phyloP scores from a whole-genome alignment of 2,888 invertebrate genomes.

The Calephelis perditalis region DNA sequence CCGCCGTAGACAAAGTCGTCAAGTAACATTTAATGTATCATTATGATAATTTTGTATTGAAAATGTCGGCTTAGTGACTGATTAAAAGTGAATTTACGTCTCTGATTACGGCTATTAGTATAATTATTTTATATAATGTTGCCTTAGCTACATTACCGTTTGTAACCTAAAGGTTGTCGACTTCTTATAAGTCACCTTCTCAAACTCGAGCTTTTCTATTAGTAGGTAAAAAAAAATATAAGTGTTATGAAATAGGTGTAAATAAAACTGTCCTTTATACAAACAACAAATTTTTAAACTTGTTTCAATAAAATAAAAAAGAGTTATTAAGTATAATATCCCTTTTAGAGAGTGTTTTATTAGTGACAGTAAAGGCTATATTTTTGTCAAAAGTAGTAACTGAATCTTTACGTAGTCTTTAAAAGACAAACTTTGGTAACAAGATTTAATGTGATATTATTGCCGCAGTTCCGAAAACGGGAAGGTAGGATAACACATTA shows the following conservation, averaged over 20 bases:
- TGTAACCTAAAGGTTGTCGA: slow-evolving; percentile 60
- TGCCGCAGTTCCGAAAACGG: too few species aligned
- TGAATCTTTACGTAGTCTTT: slow-evolving; percentile 26
- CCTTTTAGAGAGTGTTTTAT: neutral
- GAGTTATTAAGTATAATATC: neutral
- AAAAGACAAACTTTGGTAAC: slow-evolving; percentile 5
- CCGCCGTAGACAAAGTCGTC: too few species aligned
- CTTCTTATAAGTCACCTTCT: slow-evolving; percentile 66
- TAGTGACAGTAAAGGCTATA: slow-evolving; percentile 22
- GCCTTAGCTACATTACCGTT: slow-evolving; percentile 28
- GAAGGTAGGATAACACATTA: too few species aligned
- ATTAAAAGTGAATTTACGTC: too few species aligned
- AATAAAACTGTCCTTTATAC: slow-evolving; percentile 34
- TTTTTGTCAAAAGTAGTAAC: slow-evolving; percentile 37
- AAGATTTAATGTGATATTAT: neutral
- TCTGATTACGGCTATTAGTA: too few species aligned
- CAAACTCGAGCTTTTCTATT: slow-evolving; percentile 69
- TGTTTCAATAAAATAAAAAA: too few species aligned
- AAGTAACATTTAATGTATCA: too few species aligned
- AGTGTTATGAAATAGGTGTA: slow-evolving; percentile 34
- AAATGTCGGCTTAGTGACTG: too few species aligned
- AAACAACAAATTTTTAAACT: slow-evolving; percentile 21
- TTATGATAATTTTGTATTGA: too few species aligned
- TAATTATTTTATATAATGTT: neutral
- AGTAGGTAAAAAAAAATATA: slow-evolving; percentile 45